These are phyloP conservation scores for Nemapogon koenigi DNA, from an alignment of 2,888 invertebrate genomes.

Conservation along the genomic window DNA sequence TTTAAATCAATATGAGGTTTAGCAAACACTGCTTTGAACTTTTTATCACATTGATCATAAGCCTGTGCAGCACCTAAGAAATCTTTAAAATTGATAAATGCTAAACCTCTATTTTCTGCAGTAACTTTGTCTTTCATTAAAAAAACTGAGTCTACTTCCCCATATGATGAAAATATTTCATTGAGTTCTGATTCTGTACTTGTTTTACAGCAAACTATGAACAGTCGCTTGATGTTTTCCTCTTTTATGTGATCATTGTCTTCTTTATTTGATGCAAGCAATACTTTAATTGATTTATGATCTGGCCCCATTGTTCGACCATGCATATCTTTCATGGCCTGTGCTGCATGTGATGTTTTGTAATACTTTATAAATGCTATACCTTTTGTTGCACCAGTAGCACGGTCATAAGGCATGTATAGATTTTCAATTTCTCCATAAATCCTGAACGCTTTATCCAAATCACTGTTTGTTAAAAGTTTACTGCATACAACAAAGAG, in stretches of 20 bases:
- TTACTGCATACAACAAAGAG: slow-evolving; percentile 90
- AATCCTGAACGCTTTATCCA: slow-evolving; percentile 76
- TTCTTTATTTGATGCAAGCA: slow-evolving; percentile 74
- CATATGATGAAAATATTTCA: slow-evolving; percentile 86
- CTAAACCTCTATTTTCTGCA: slow-evolving; percentile 86
- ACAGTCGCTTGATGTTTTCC: slow-evolving; percentile 71
- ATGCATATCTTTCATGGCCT: slow-evolving; percentile 88
- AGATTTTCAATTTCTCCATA: slow-evolving; percentile 88
- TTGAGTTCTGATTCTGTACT: slow-evolving; percentile 79
- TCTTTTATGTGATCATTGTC: slow-evolving; percentile 29
- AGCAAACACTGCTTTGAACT: slow-evolving; percentile 89
- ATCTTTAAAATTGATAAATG: slow-evolving; percentile 82
- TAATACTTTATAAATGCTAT: slow-evolving; percentile 90
- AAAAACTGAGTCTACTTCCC: slow-evolving; percentile 76
- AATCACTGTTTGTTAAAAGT: slow-evolving; percentile 77
- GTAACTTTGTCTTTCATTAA: slow-evolving; percentile 82
- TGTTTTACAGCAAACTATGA: slow-evolving; percentile 85
- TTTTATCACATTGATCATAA: slow-evolving; percentile 85
- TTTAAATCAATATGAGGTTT: slow-evolving; percentile 73
- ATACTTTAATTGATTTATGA: slow-evolving; percentile 84
- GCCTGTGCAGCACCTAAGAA: slow-evolving; percentile 88
- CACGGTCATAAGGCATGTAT: slow-evolving; percentile 86
- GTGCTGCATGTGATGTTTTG: slow-evolving; percentile 91
- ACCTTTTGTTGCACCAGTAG: slow-evolving; percentile 85
- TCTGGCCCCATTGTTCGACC: slow-evolving; percentile 75